phyloP scores from a whole-genome alignment of 1,140 invertebrate genomes.

The honey bee (Apis mellifera) region Amel_HAv3.1 CM009936.2:12239501-12240000 shows the following conservation, averaged over 20 bases:
- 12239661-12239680: not conserved
- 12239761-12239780: not conserved
- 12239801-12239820: not conserved
- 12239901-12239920: not conserved
- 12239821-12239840: not conserved
- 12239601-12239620: not conserved
- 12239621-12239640: too few relatives aligned
- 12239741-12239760: not conserved
- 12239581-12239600: constrained; percentile 53
- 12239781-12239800: not conserved
- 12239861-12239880: not conserved
- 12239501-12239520: constrained; percentile 49
- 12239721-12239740: not conserved
- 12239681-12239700: not conserved
- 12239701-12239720: not conserved
- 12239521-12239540: constrained; percentile 16
- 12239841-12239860: not conserved
- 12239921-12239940: too few relatives aligned
- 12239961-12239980: too few relatives aligned
- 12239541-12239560: constrained; percentile 45
- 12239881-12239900: not conserved
- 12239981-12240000: too few relatives aligned
- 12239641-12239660: constrained; percentile 39
- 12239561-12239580: not conserved
- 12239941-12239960: too few relatives aligned